phyloP scores from a whole-genome alignment of 2,797 vertebrate genomes.

The Emydoidea blandingii region DNA sequence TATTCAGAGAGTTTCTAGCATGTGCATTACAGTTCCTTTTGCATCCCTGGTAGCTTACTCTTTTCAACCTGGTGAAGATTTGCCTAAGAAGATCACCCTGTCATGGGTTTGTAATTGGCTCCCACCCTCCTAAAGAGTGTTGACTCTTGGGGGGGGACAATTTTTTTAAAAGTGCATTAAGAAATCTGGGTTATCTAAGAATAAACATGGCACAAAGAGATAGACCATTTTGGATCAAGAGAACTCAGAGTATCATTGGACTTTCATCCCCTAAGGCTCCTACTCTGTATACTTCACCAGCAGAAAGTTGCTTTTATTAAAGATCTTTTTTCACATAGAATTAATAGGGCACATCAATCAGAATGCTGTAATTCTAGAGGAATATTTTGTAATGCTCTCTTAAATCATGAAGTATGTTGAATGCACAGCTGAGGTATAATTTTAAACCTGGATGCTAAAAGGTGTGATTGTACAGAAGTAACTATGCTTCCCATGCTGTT shows the following conservation, averaged over 20 bases:
- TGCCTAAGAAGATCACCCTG: not conserved
- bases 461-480: not conserved
- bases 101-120: not conserved
- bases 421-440: not conserved
- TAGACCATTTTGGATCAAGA: not conserved
- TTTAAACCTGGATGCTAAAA: not conserved
- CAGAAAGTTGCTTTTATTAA: slow-evolving; percentile 14
- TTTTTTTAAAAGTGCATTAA: not conserved
- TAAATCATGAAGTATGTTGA: not conserved
- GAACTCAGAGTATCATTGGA: not conserved
- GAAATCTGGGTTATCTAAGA: not conserved
- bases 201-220: not conserved
- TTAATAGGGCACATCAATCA: not conserved
- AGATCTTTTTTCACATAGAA: not conserved
- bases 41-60: not conserved
- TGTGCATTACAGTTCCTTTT: not conserved
- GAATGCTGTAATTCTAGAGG: not conserved
- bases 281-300: not conserved
- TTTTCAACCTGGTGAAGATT: not conserved
- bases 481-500: not conserved
- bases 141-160: not conserved
- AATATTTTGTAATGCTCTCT: not conserved
- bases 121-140: not conserved
- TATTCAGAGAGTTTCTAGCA: not conserved
- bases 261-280: not conserved